A percentile compares a stretch with the other conserved stretches of the same genome.
Evolutionary conservation across 2,113 vertebrate genomes (phyloP).

Genomic region (Hippocampus barbouri): DNA sequence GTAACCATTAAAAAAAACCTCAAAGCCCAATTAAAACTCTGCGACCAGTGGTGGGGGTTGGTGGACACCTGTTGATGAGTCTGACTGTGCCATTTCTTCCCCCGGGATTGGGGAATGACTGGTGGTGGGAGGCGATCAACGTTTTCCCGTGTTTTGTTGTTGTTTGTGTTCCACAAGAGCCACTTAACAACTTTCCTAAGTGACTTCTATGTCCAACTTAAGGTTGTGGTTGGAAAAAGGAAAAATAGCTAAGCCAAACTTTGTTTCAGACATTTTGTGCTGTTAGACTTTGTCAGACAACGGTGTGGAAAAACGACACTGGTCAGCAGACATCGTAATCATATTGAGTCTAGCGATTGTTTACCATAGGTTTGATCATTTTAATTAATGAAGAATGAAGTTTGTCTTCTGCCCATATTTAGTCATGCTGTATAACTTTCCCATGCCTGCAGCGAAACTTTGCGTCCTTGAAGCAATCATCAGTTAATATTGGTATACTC

Average conservation of each 20-base stretch:
- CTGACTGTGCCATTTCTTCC: conserved; percentile 69
- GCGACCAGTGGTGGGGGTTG: conserved; percentile 48
- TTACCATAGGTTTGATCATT: background rate
- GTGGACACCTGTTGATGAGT: conserved; percentile 73
- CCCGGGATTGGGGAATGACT: conserved; percentile 61
- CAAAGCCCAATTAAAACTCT: conserved; percentile 81
- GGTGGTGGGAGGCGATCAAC: conserved; percentile 42
- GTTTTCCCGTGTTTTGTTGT: conserved; percentile 52
- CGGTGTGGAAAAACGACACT: background rate
- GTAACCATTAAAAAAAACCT: conserved; percentile 88
- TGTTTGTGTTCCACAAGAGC: conserved; percentile 32
- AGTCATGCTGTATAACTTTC: too few species aligned
- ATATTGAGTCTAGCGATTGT: background rate
- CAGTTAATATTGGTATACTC: too few species aligned
- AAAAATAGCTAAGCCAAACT: background rate
- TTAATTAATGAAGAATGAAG: background rate
- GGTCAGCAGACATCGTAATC: background rate
- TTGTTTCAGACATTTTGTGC: background rate
- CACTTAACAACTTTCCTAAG: background rate
- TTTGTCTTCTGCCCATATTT: too few species aligned
- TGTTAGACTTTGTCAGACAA: background rate
- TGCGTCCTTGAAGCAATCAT: too few species aligned
- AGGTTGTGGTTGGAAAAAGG: background rate
- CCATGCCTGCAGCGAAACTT: too few species aligned
- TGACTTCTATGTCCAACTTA: background rate